A percentile compares a stretch with the other conserved stretches of the same genome.
Conservation (phyloP, 23 tunicate species). For the Trididemnum clinides region DNA sequence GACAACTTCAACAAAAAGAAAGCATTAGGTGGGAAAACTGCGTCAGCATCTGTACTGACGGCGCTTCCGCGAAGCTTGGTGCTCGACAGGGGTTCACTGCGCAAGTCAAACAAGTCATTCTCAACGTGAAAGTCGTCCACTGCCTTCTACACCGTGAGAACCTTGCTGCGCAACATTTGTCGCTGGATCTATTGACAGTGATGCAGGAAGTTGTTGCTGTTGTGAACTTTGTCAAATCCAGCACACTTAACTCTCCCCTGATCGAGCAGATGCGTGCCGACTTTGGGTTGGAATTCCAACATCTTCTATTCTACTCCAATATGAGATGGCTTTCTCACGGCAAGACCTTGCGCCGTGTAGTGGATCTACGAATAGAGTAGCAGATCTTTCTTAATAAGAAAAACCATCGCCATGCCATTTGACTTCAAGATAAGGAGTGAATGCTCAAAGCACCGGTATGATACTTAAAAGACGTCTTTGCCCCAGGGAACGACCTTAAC, state of each 20-base stretch:
- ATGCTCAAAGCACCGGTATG: slow-evolving; percentile 59
- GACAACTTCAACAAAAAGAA: slow-evolving; percentile 43
- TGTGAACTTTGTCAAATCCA: slow-evolving; percentile 62
- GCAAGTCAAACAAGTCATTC: no score
- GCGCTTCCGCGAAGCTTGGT: slow-evolving; percentile 71
- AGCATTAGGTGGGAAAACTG: slow-evolving; percentile 58
- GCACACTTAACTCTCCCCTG: slow-evolving; percentile 31
- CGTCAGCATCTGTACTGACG: slow-evolving; percentile 59
- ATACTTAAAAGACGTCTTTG: slow-evolving; percentile 19
- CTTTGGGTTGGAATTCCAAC: slow-evolving; percentile 55
- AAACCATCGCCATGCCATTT: slow-evolving; percentile 65
- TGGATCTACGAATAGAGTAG: slow-evolving; percentile 59
- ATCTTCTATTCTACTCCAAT: slow-evolving; percentile 66
- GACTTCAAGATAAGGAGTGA: no score
- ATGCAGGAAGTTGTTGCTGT: slow-evolving; percentile 63
- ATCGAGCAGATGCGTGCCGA: slow-evolving; percentile 55
- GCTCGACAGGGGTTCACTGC: slow-evolving; percentile 50
- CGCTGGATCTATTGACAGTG: slow-evolving; percentile 32
- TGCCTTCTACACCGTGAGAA: no score
- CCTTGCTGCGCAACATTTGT: slow-evolving; percentile 6
- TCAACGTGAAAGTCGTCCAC: slow-evolving; percentile 24
- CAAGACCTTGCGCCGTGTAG: slow-evolving; percentile 55
- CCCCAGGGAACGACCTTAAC: slow-evolving; percentile 27
- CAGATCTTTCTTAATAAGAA: slow-evolving; percentile 40
- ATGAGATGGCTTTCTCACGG: slow-evolving; percentile 42